Percentiles rank a stretch among this genome's conserved stretches.
These are phyloP conservation scores for Ectemnius continuus DNA, from an alignment of 2,888 invertebrate genomes.

Conservation along the genomic window DNA sequence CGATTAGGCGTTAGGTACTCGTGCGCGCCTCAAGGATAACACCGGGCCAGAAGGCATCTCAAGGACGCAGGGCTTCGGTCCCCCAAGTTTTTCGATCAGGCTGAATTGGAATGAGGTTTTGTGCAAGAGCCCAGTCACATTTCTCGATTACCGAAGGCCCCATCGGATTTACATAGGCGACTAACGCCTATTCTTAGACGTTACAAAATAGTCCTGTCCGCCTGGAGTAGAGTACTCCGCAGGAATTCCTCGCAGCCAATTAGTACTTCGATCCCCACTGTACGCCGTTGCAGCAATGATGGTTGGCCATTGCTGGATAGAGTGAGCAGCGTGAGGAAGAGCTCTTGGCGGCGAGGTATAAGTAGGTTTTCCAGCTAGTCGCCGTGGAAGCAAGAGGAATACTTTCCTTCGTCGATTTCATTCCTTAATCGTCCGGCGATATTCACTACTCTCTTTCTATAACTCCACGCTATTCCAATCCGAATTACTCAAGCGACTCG, in stretches of 20 bases:
- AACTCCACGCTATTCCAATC: background rate
- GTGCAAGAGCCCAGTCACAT: background rate
- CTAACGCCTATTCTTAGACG: no score
- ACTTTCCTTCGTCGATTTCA: conserved; percentile 30
- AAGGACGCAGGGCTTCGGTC: no score
- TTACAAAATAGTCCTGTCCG: no score
- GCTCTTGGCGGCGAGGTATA: conserved; percentile 58
- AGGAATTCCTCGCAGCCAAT: no score
- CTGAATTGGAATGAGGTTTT: background rate
- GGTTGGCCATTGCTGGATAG: conserved; percentile 10
- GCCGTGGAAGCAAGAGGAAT: conserved; percentile 37
- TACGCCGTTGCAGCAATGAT: background rate
- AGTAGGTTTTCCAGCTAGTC: conserved; percentile 63
- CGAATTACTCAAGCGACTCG: no score
- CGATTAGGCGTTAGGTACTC: conserved; percentile 3
- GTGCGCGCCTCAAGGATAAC: conserved; percentile 1
- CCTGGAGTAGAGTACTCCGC: no score
- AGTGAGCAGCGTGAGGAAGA: conserved; percentile 28
- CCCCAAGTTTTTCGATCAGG: background rate
- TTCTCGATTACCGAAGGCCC: background rate
- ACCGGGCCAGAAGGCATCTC: background rate
- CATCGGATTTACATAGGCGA: no score
- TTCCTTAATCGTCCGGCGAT: background rate
- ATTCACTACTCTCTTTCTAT: background rate
- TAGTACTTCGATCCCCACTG: no score